Conservation (phyloP, 1,140 invertebrate species). For the Lepidurus apus region DNA sequence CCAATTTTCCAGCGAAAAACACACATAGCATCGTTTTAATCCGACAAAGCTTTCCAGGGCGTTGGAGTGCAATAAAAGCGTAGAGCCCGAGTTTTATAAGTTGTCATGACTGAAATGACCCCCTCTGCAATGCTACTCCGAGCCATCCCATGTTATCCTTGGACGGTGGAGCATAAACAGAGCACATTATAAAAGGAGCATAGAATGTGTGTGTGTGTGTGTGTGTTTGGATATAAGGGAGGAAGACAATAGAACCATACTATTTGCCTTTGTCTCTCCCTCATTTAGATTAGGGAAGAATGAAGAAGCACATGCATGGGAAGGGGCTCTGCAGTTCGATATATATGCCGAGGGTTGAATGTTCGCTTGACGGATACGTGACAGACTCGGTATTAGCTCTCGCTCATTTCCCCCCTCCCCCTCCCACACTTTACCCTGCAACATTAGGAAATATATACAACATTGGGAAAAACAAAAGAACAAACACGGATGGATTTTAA, state of each 20-base stretch:
- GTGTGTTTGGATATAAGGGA: neutral
- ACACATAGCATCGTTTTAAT: neutral
- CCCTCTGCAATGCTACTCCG: neutral
- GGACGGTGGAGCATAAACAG: neutral
- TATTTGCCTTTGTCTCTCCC: neutral
- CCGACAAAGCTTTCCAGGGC: constrained; percentile 1
- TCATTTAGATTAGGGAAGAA: constrained; percentile 20
- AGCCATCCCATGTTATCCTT: neutral
- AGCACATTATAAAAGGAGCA: neutral
- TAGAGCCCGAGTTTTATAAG: neutral
- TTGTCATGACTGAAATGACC: constrained; percentile 11
- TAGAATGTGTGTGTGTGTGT: neutral
- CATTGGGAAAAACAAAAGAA: too few species aligned
- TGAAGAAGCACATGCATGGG: constrained; percentile 1
- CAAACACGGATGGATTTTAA: too few species aligned
- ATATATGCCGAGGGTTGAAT: constrained; percentile 2
- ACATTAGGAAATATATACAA: neutral
- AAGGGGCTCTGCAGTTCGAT: neutral
- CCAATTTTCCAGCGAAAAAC: neutral
- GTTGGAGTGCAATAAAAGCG: neutral
- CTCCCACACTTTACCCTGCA: neutral
- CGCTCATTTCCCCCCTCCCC: neutral
- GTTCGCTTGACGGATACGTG: constrained; percentile 8
- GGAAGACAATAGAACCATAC: neutral
- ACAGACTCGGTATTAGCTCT: neutral